Conservation (phyloP, 2,888 invertebrate genomes). For the Blomia tropicalis region DNA sequence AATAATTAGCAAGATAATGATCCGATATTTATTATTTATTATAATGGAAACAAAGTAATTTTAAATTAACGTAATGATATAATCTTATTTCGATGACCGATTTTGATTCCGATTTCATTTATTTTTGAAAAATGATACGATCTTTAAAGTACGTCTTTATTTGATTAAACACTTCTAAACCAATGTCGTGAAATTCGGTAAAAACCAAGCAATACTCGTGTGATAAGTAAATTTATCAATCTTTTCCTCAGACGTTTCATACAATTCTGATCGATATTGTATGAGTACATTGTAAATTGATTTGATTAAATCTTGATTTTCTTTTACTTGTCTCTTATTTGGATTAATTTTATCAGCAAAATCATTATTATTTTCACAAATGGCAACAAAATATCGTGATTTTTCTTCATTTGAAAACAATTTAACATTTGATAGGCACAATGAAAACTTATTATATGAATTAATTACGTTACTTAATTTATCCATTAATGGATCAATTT, state of each 20-base stretch:
- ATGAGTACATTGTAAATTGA: background rate
- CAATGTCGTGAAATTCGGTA: background rate
- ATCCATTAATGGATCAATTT: conserved; percentile 5
- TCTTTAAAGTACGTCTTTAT: background rate
- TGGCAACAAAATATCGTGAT: conserved; percentile 1
- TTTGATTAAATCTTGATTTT: conserved; percentile 3
- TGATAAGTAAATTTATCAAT: background rate
- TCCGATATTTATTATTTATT: background rate
- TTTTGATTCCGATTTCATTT: background rate
- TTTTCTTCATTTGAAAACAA: background rate
- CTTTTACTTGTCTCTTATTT: background rate
- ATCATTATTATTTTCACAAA: background rate
- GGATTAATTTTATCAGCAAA: background rate
- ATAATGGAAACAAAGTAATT: background rate
- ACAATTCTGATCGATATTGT: conserved; percentile 3
- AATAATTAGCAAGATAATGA: no score
- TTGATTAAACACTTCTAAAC: background rate
- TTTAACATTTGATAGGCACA: background rate
- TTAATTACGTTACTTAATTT: background rate
- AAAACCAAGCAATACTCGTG: conserved; percentile 14
- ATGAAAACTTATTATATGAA: background rate
- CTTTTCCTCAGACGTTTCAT: background rate
- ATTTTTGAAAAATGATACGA: background rate
- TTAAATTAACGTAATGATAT: background rate
- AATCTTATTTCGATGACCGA: background rate